Evolutionary conservation across 2,888 invertebrate genomes (phyloP), one percentile per base, ranked within the genome.

Genomic region (Desoria tigrina): DNA sequence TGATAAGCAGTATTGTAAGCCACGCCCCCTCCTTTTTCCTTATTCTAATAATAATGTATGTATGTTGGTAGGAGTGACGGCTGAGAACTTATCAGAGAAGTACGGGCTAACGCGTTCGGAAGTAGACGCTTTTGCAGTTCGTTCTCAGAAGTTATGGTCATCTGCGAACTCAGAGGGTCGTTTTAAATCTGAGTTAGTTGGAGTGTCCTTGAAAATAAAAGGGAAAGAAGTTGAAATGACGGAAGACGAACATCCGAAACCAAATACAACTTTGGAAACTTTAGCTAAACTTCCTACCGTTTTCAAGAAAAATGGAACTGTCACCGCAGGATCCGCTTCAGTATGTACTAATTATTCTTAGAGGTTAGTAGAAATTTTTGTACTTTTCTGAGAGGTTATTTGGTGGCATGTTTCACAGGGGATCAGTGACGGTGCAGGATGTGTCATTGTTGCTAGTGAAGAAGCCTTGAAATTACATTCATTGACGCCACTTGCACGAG

Each of bases 371-470:
- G 4, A 32, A 7, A 32, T 32, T 32, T 32, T 32, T 32, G 32
- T 32, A 21, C 6, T 45, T 45, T 45, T 45, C 6, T 45, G 45
- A 21, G 45, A 39, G 16, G 39, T 39, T 39, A 39, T 11, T 39
- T n/a, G n/a, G n/a, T n/a, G n/a, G n/a, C n/a, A n/a, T n/a, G n/a
- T n/a, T 66, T 78, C 79, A 16, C 78, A 93, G 92, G 98, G 98
- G 71, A 89, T 99, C 77, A 90, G 91, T 79, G 99, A 99, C 82
- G 99, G 99, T n/a, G 98, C 98, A 1, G 94, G 90, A 3, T 90
- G 94, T 26, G 83, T 99, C 1, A 84, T 99, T 18, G 79, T 99
- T 57, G 96, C 97, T 39, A 90, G 90, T 76, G 98, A 98, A 81
- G 90, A 88, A 66, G 94, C 95, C 0, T 85, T 92, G 0, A 90